phyloP scores from a whole-genome alignment of 2,888 invertebrate genomes.

The Tachina lurida region DNA sequence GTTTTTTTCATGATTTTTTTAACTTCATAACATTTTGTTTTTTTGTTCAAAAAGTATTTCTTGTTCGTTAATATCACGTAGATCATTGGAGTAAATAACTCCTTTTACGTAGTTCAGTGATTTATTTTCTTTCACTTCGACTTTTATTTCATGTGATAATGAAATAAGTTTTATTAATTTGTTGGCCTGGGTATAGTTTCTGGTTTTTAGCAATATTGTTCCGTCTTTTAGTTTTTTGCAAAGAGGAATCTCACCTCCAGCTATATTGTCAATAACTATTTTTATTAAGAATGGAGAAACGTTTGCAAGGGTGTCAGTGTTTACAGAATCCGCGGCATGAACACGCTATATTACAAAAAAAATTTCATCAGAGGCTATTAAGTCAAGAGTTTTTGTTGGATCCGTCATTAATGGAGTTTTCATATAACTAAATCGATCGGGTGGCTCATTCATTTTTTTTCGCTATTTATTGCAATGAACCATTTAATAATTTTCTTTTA shows the following conservation, averaged over 20 bases:
- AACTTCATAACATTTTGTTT: conserved; percentile 16
- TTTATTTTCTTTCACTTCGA: conserved; percentile 12
- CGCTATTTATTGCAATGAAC: too few relatives aligned
- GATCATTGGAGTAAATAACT: conserved; percentile 43
- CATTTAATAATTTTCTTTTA: too few relatives aligned
- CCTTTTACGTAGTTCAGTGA: not conserved
- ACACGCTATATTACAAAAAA: not conserved
- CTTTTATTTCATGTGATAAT: conserved; percentile 18
- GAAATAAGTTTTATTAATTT: conserved; percentile 29
- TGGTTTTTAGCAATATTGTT: conserved; percentile 54
- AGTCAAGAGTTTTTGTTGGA: too few relatives aligned
- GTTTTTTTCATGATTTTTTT: conserved; percentile 18
- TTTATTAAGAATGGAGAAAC: conserved; percentile 61
- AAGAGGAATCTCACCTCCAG: conserved; percentile 36
- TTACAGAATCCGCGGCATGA: not conserved
- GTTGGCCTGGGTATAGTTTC: conserved; percentile 21
- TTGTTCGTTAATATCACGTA: not conserved
- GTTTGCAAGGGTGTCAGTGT: not conserved
- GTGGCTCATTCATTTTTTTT: too few relatives aligned
- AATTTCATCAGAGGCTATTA: too few relatives aligned
- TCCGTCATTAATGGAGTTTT: too few relatives aligned
- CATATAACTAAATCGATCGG: too few relatives aligned
- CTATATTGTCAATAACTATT: conserved; percentile 46
- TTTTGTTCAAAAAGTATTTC: conserved; percentile 8
- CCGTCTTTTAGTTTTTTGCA: conserved; percentile 56